Evolutionary conservation across 2,113 vertebrate genomes (phyloP).

Genomic region (Varanus salvator): DNA sequence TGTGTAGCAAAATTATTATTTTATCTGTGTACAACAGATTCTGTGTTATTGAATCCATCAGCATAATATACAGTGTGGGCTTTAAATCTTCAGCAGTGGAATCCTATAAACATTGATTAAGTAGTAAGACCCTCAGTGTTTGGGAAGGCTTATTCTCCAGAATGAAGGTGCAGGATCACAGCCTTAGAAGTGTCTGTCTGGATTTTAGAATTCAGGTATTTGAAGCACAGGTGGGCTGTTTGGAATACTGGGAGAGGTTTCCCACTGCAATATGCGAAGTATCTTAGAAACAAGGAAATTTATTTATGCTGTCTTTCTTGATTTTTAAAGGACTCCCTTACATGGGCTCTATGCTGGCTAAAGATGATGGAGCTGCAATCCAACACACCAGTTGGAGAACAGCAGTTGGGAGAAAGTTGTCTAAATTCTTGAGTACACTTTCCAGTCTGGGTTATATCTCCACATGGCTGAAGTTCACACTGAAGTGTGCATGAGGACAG

Average conservation of each 20-base stretch:
- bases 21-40: background rate
- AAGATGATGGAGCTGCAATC: too few relatives aligned
- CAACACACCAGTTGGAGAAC: too few relatives aligned
- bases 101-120: background rate
- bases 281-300: background rate
- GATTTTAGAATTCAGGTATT: background rate
- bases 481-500: background rate
- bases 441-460: too few relatives aligned
- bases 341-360: background rate
- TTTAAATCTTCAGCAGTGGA: background rate
- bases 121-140: background rate
- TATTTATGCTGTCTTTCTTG: background rate
- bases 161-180: background rate
- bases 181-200: too few relatives aligned
- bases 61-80: background rate
- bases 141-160: background rate
- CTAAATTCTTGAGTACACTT: too few relatives aligned
- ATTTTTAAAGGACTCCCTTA: background rate
- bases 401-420: too few relatives aligned
- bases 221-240: background rate
- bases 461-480: too few relatives aligned
- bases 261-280: background rate
- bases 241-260: background rate
- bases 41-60: fast-evolving
- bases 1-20: slow-evolving; percentile 19